Evolutionary conservation across 2,888 invertebrate species (phyloP), one percentile per base, ranked within the genome.

Genomic region (Trichogramma evanescens): DNA sequence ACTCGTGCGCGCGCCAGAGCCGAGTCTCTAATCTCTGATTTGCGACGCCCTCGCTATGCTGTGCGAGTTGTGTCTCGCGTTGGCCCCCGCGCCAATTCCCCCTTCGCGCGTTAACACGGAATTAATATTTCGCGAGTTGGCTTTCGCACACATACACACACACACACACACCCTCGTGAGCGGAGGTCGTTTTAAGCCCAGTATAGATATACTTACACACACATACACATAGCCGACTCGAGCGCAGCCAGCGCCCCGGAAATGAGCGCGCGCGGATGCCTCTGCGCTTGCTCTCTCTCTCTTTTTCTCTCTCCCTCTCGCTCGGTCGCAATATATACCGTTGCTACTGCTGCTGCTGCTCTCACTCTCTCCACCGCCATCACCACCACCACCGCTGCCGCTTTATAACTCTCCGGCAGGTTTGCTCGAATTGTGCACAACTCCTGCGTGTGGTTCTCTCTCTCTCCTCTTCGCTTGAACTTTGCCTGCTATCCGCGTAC

Each of bases 41-140:
- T 26, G 26, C 26, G 26, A 26, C 26, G 26, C 26, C 26, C 26
- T 26, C 26, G 26, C 26, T 26, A 2, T 26, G 26, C 26, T 26
- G 26, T 3, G n/a, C n/a, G 26, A 26, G 26, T 26, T 26, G 26
- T 26, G 3, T 59, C 63, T 50, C 52, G 49, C 59, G 26, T 73
- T 73, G 70, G 68, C 71, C 68, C 71, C 69, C 68, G 72, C 73
- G 70, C 74, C 74, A 74, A 72, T 73, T 71, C 73, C 72, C 72
- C 75, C 74, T 73, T 71, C 72, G 69, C 72, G 72, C 74, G 74
- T 75, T 76, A 77, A 77, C 77, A 75, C 76, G 74, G 76, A 77
- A 77, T 77, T 77, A 77, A 77, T 77, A 77, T 77, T 75, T 77
- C 77, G 77, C 77, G 77, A 77, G 77, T 77, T 77, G 77, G 74